Conservation (phyloP, 2,888 invertebrate genomes). For the Cosmorhoe ocellata region DNA sequence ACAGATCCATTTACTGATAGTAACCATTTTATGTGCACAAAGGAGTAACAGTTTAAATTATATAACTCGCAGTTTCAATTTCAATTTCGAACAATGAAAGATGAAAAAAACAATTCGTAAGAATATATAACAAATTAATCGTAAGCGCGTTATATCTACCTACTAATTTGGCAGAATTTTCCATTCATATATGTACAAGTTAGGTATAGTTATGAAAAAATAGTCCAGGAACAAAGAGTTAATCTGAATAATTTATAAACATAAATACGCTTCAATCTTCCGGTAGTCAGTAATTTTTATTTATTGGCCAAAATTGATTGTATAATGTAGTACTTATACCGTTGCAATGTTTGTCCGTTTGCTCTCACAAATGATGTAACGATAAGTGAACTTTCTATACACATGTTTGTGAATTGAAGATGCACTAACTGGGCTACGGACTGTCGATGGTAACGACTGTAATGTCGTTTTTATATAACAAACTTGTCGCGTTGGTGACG, state of each 20-base stretch:
- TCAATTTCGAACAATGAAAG: neutral
- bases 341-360: conserved; percentile 43
- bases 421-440: conserved; percentile 28
- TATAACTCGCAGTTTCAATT: conserved; percentile 11
- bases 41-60: conserved; percentile 27
- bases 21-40: conserved; percentile 37
- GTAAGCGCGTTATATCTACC: neutral
- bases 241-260: too few species aligned
- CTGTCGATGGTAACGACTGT: conserved; percentile 17
- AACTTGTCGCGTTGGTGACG: conserved; percentile 8
- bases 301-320: conserved; percentile 42
- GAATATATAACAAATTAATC: too few species aligned
- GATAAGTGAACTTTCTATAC: conserved; percentile 38
- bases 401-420: conserved; percentile 31
- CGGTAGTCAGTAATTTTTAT: conserved; percentile 2
- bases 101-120: neutral
- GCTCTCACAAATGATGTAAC: conserved; percentile 39
- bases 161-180: too few species aligned
- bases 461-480: conserved; percentile 27
- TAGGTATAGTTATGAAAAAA: too few species aligned
- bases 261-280: neutral
- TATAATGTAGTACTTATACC: conserved; percentile 41
- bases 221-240: too few species aligned
- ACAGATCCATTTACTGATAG: conserved; percentile 44
- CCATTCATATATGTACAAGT: too few species aligned